Percentiles rank a stretch among this genome's conserved stretches.
These are phyloP conservation scores for Lathronympha strigana DNA, from an alignment of 2,888 invertebrate genomes.

Conservation along the genomic window DNA sequence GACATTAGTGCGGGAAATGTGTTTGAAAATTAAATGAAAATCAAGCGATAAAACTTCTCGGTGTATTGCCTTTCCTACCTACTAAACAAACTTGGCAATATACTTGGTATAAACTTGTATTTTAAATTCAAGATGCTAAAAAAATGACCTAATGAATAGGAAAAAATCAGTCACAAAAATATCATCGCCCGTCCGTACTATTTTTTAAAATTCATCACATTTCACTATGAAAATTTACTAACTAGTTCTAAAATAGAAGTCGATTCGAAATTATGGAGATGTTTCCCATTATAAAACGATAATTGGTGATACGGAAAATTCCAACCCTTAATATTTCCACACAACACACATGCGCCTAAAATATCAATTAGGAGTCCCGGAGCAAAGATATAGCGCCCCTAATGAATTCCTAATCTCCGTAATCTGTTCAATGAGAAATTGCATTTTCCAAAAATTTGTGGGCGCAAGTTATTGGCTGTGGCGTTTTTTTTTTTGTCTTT, in stretches of 20 bases:
- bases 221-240: too few species aligned
- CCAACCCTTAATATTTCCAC: constrained; percentile 47
- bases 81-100: too few species aligned
- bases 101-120: too few species aligned
- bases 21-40: too few species aligned
- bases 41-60: too few species aligned
- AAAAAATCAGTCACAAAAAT: too few species aligned
- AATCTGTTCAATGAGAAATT: constrained; percentile 84
- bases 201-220: too few species aligned
- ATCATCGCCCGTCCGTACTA: too few species aligned
- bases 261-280: not conserved
- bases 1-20: too few species aligned
- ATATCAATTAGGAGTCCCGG: constrained; percentile 76
- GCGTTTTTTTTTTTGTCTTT: constrained; percentile 5
- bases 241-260: not conserved
- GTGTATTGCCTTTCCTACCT: too few species aligned
- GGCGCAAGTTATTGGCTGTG: not conserved
- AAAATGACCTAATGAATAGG: too few species aligned
- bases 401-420: constrained; percentile 83
- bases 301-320: constrained; percentile 20
- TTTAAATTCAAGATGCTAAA: too few species aligned
- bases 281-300: constrained; percentile 17
- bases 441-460: constrained; percentile 60
- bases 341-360: constrained; percentile 69
- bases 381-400: constrained; percentile 78